These are phyloP conservation scores for Catostylus mosaicus DNA, from an alignment of 30 jellyfish, hydroid and myxozoan species.

Conservation along the genomic window DNA sequence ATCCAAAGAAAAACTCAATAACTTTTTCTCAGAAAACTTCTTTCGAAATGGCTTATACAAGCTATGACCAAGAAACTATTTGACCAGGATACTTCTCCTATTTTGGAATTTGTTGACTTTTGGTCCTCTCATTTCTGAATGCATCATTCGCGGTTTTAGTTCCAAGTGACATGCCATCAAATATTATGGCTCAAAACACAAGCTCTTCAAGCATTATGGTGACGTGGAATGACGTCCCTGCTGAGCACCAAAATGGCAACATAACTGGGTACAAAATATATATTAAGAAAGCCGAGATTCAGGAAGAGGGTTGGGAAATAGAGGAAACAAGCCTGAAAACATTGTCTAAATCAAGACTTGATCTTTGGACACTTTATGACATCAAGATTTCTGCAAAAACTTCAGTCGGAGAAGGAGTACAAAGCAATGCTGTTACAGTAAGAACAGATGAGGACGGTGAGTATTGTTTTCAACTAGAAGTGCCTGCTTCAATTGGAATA, in stretches of 20 bases:
- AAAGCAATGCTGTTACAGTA: conserved; percentile 23
- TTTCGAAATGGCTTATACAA: no score
- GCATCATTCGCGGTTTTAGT: conserved; percentile 10
- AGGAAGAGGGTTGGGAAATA: background rate
- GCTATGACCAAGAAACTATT: no score
- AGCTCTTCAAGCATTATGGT: conserved; percentile 51
- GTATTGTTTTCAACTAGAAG: no score
- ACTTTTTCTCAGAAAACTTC: no score
- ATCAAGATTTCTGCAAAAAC: conserved; percentile 45
- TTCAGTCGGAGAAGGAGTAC: conserved; percentile 56
- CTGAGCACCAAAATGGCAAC: conserved; percentile 46
- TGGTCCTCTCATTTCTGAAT: no score
- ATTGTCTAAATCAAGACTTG: conserved; percentile 27
- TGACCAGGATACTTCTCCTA: no score
- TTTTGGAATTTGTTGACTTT: no score
- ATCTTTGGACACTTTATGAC: conserved; percentile 53
- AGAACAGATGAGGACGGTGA: conserved; percentile 66
- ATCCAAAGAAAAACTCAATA: no score
- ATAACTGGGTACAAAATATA: conserved; percentile 35
- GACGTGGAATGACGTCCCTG: conserved; percentile 44
- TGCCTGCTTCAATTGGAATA: background rate
- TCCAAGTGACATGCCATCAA: conserved; percentile 35
- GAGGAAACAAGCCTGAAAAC: conserved; percentile 18
- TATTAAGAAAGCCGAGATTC: conserved; percentile 3
- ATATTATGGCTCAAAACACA: conserved; percentile 12